Evolutionary conservation across 2,888 invertebrate genomes (phyloP).

Genomic region (Lasioglossum pauxillum): DNA sequence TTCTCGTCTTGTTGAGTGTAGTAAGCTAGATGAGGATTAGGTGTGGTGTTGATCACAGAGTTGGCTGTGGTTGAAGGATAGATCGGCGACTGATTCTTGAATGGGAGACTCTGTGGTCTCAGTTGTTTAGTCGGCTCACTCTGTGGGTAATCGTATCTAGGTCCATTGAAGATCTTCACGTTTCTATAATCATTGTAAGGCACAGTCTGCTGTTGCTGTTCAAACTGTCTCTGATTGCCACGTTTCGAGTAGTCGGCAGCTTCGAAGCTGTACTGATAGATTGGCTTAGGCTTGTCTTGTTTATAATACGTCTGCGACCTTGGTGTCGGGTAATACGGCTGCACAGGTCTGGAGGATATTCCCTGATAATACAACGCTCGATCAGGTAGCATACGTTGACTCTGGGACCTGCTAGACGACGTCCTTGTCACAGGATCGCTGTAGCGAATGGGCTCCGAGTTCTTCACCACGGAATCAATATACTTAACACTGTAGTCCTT

Average conservation of each 20-base stretch:
- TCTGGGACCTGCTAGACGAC: slow-evolving; percentile 63
- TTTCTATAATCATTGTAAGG: slow-evolving; percentile 77
- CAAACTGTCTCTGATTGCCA: slow-evolving; percentile 59
- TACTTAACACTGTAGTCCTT: slow-evolving; percentile 76
- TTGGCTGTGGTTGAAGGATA: slow-evolving; percentile 79
- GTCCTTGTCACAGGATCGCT: slow-evolving; percentile 61
- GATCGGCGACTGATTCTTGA: slow-evolving; percentile 50
- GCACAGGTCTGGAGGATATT: slow-evolving; percentile 67
- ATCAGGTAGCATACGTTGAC: slow-evolving; percentile 71
- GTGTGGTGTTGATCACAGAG: slow-evolving; percentile 84
- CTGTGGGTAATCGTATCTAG: slow-evolving; percentile 70
- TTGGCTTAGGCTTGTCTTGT: slow-evolving; percentile 85
- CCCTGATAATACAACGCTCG: slow-evolving; percentile 75
- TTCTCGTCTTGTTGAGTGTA: slow-evolving; percentile 89
- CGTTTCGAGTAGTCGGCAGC: slow-evolving; percentile 85
- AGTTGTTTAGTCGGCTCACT: slow-evolving; percentile 49
- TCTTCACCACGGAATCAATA: slow-evolving; percentile 75
- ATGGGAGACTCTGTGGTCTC: slow-evolving; percentile 44
- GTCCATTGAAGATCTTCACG: slow-evolving; percentile 54
- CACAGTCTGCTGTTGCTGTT: slow-evolving; percentile 66
- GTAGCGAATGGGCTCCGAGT: slow-evolving; percentile 75
- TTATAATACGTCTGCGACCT: slow-evolving; percentile 69
- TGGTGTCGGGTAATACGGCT: slow-evolving; percentile 74
- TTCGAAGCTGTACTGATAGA: slow-evolving; percentile 91
- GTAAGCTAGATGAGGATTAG: slow-evolving; percentile 87